phyloP scores from a whole-genome alignment of 2,888 invertebrate species.

The Reticulitermes lucifugus region DNA sequence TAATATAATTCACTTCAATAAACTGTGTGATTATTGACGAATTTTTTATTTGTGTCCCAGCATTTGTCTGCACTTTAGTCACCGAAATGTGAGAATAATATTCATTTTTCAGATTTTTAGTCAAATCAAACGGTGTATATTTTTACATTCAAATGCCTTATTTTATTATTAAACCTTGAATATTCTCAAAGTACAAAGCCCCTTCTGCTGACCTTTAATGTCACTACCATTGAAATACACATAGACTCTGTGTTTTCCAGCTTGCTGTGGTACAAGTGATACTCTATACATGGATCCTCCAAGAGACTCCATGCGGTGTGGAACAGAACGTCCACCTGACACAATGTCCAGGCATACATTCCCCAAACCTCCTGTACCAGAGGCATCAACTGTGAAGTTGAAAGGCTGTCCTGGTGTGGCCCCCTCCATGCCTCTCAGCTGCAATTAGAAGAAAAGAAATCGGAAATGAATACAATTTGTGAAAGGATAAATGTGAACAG shows the following conservation, averaged over 20 bases:
- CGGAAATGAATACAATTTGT: no score
- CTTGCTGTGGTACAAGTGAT: slow-evolving; percentile 68
- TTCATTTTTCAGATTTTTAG: no score
- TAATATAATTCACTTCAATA: no score
- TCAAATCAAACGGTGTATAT: not conserved
- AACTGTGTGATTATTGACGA: no score
- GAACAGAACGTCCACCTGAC: slow-evolving; percentile 87
- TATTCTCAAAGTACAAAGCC: no score
- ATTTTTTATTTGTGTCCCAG: no score
- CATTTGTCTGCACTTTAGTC: no score
- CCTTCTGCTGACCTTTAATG: slow-evolving; percentile 62
- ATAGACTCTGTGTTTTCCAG: slow-evolving; percentile 78
- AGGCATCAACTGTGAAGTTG: slow-evolving; percentile 82
- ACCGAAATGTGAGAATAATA: no score
- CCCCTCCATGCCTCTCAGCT: slow-evolving; percentile 77
- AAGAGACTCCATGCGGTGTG: slow-evolving; percentile 83
- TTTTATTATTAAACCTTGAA: not conserved
- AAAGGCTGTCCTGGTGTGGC: slow-evolving; percentile 88
- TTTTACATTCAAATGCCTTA: not conserved
- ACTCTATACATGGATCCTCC: slow-evolving; percentile 71
- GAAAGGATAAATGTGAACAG: no score
- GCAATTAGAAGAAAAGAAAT: not conserved
- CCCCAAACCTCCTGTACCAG: slow-evolving; percentile 85
- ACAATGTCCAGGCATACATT: slow-evolving; percentile 91
- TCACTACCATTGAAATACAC: slow-evolving; percentile 95